Conservation (phyloP, 37 sponge, comb jelly and placozoan genomes). For the Hormiphora californensis region DNA sequence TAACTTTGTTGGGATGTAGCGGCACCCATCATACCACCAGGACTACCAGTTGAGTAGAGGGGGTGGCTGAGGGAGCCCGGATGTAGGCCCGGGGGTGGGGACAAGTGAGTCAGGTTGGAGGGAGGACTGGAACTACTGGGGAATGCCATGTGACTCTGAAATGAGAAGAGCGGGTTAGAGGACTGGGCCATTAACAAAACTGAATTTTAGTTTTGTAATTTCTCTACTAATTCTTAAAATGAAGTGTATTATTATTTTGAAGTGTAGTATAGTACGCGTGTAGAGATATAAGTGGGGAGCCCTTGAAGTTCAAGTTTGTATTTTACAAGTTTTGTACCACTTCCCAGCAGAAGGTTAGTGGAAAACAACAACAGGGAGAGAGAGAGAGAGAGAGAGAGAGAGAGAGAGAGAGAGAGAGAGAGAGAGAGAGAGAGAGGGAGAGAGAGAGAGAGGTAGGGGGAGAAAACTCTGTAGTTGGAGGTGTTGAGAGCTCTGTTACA, state of each 20-base stretch:
- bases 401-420: background rate
- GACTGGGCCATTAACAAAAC: background rate
- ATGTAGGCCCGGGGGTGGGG: background rate
- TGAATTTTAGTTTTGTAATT: background rate
- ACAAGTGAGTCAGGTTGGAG: constrained; percentile 34
- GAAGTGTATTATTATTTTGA: no score
- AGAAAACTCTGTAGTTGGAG: no score
- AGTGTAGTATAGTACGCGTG: no score
- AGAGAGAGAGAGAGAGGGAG: background rate
- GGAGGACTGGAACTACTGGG: constrained; percentile 50
- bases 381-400: background rate
- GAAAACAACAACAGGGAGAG: no score
- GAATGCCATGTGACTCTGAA: constrained; percentile 42
- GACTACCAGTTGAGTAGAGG: background rate
- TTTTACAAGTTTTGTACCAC: background rate
- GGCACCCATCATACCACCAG: constrained; percentile 8
- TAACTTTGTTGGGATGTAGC: no score
- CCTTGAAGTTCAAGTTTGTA: background rate
- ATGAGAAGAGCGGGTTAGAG: background rate
- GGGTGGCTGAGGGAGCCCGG: constrained; percentile 16
- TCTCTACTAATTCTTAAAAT: no score
- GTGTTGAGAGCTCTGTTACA: no score
- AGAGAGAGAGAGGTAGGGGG: background rate
- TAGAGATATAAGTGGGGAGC: no score
- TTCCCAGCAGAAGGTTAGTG: no score